Base-by-base conservation (phyloP, 2,797 vertebrate genomes). In the Podarcis siculus region DNA sequence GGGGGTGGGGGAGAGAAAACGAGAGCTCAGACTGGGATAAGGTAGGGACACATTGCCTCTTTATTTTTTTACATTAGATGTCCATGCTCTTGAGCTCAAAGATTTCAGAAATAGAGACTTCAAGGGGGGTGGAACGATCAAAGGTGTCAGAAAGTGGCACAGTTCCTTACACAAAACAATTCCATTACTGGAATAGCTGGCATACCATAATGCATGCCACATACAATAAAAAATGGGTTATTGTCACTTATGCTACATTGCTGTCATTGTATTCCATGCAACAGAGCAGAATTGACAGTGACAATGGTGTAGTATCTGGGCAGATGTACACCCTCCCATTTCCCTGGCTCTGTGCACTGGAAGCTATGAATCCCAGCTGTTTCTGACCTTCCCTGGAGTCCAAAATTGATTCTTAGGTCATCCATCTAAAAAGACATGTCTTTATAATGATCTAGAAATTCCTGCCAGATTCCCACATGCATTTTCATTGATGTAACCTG, bases 171-270 rank as follows among this genome's bases (percentile, higher is more conserved):
- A 45, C 13, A 30, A 45, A 12, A 10, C 8, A 37, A 39, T 23
- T 32, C 13, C n/a, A n/a, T 73, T 49, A 12, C 35, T 8, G 19
- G 19, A 71, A 23, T 58, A 23, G 1, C 7, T 19, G 32, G 85
- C n/a, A 7, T 9, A 2, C 12, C 6, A 8, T 10, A 61, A 35
- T 4, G 55, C 55, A 73, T 15, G 66, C 19, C n/a, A 79, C 10
- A 3, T 73, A 21, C n/a, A 88, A 87, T 45, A 23, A 66, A 15
- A 75, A 86, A 90, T 5, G 17, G 12, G 90, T 69, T 80, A 79
- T 86, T 72, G 25, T 10, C 58, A 66, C 42, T 21, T 77, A 6
- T 13, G 3, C 25, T 76, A 13, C 72, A 75, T 15, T 27, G 23
- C 23, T 61, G 32, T n/a, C 27, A 9, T 42, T 77, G 15, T 75